These are phyloP conservation scores for Sparus aurata DNA, from an alignment of 2,797 vertebrate species.

Conservation along the genomic window DNA sequence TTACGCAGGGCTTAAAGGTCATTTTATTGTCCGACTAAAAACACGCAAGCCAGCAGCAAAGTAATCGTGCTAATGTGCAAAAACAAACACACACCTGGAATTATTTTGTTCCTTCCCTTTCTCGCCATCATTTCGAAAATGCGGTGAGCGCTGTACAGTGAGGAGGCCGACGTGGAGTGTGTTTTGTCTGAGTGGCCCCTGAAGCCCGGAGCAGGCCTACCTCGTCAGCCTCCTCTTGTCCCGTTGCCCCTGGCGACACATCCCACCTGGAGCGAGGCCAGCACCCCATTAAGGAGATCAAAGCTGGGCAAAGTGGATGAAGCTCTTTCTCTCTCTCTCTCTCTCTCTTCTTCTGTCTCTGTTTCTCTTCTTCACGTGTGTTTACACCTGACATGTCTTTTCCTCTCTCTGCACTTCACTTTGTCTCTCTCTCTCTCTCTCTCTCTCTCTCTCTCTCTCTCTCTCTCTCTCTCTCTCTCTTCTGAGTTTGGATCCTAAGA, in stretches of 20 bases:
- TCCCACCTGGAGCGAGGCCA: slow-evolving; percentile 78
- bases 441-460: too few species aligned
- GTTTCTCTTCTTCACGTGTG: slow-evolving; percentile 45
- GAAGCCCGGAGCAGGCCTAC: slow-evolving; percentile 48
- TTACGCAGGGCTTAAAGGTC: slow-evolving; percentile 24
- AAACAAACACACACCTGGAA: slow-evolving; percentile 31
- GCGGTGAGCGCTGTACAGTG: slow-evolving; percentile 33
- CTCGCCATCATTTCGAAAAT: slow-evolving; percentile 10
- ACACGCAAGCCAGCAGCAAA: neutral
- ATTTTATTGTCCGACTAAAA: slow-evolving; percentile 22
- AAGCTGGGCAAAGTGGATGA: slow-evolving; percentile 75
- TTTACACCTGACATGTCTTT: slow-evolving; percentile 46
- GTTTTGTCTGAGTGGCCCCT: slow-evolving; percentile 71
- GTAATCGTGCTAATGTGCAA: neutral
- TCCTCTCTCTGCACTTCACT: slow-evolving; percentile 7
- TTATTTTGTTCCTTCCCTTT: slow-evolving; percentile 24
- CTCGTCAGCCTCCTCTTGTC: slow-evolving; percentile 78
- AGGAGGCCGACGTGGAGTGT: slow-evolving; percentile 50
- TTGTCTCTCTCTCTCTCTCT: neutral
- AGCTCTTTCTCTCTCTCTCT: slow-evolving; percentile 41
- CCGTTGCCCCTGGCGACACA: slow-evolving; percentile 76
- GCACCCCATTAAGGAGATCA: slow-evolving; percentile 82
- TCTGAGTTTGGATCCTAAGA: neutral
- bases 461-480: neutral
- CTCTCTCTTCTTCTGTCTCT: slow-evolving; percentile 7